A percentile compares a stretch with the other conserved stretches of the same genome.
phyloP scores from a whole-genome alignment of 2,113 vertebrate species.

The Pseudolaguvia tuberculata region DNA sequence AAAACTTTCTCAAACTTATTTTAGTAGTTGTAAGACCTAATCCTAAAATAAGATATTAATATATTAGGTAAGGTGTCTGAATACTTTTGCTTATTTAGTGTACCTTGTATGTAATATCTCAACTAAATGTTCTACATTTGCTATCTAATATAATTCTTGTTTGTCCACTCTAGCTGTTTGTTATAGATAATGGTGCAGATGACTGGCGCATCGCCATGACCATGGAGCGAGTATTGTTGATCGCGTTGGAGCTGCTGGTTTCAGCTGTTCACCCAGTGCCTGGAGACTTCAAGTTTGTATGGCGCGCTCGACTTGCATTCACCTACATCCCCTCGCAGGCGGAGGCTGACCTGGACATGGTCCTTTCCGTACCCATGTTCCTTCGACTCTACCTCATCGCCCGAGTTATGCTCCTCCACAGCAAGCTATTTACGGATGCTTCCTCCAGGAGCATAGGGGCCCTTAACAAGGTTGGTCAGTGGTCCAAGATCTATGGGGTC shows the following conservation, averaged over 20 bases:
- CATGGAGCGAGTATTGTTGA: slow-evolving; percentile 89
- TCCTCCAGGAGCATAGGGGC: slow-evolving; percentile 76
- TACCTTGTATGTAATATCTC: not conserved
- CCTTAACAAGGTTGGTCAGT: slow-evolving; percentile 72
- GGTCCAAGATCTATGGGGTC: not conserved
- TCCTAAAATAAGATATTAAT: too few species aligned
- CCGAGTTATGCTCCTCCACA: slow-evolving; percentile 95
- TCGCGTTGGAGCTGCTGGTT: slow-evolving; percentile 93
- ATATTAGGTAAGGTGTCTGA: too few species aligned
- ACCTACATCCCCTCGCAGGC: slow-evolving; percentile 86
- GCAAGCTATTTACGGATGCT: slow-evolving; percentile 92
- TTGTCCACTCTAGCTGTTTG: slow-evolving; percentile 78
- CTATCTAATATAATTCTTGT: slow-evolving; percentile 1
- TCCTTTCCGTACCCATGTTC: slow-evolving; percentile 98
- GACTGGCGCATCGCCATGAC: slow-evolving; percentile 99
- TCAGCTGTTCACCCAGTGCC: slow-evolving; percentile 95
- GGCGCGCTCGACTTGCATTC: slow-evolving; percentile 93
- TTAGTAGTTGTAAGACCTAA: too few species aligned
- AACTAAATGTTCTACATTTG: not conserved
- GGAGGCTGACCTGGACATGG: slow-evolving; percentile 96
- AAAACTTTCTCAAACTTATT: too few species aligned
- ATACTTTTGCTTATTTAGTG: too few species aligned
- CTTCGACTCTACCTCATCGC: slow-evolving; percentile 96
- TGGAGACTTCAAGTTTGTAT: slow-evolving; percentile 94
- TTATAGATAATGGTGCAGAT: slow-evolving; percentile 95